Percentiles rank a stretch among this genome's conserved stretches.
These are phyloP conservation scores for Nemapogon koenigi DNA, from an alignment of 2,888 invertebrate genomes.

Conservation along the genomic window DNA sequence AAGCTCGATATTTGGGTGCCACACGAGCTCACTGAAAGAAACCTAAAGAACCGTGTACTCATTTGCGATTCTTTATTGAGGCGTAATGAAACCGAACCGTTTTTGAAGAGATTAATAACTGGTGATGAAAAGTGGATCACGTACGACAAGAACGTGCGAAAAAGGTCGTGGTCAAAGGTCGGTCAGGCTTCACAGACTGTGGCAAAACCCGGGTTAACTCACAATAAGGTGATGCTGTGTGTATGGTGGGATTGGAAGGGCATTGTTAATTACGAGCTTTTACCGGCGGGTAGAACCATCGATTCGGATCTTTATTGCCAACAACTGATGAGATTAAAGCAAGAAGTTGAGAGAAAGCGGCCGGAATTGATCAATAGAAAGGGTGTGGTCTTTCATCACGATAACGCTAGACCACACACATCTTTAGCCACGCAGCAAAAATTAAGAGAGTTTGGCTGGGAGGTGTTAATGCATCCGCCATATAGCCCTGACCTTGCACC, in stretches of 20 bases:
- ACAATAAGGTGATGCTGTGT: neutral
- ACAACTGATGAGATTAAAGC: conserved; percentile 15
- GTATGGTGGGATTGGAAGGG: conserved; percentile 13
- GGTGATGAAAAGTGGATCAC: conserved; percentile 17
- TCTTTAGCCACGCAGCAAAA: conserved; percentile 17
- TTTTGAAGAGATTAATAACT: conserved; percentile 15
- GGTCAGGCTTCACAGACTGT: conserved; percentile 9
- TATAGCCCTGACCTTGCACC: no score
- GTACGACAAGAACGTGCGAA: conserved; percentile 15
- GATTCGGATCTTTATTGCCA: conserved; percentile 17
- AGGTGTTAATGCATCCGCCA: no score
- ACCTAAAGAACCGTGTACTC: conserved; percentile 12
- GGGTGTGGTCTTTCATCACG: no score
- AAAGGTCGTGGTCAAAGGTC: conserved; percentile 14
- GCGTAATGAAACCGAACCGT: conserved; percentile 15
- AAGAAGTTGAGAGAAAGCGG: conserved; percentile 10
- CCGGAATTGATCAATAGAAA: conserved; percentile 5
- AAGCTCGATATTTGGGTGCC: conserved; percentile 14
- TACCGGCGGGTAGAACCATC: conserved; percentile 16
- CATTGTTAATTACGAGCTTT: conserved; percentile 18
- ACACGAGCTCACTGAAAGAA: conserved; percentile 13
- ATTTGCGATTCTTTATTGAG: conserved; percentile 15
- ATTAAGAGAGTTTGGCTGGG: conserved; percentile 16
- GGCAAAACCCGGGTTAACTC: neutral
- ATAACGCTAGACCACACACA: conserved; percentile 8